phyloP scores from a whole-genome alignment of 37 sponge, comb jelly and placozoan genomes.

The Aplysina aerophoba region DNA sequence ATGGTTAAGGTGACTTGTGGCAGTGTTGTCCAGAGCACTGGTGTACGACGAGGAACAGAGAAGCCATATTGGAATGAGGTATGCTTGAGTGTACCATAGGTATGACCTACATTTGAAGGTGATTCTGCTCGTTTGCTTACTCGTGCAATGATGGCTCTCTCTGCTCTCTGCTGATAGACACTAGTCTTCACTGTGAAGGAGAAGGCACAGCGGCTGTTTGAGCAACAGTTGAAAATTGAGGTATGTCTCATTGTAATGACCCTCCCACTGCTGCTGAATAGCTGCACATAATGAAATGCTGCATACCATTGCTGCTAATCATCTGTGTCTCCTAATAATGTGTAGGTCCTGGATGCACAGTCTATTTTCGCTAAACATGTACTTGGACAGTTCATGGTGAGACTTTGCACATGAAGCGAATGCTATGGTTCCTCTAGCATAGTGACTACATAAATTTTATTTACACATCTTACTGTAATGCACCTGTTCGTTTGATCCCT shows the following conservation, averaged over 20 bases:
- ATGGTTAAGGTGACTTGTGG: conserved; percentile 83
- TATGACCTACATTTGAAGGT: too few species aligned
- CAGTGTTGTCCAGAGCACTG: conserved; percentile 68
- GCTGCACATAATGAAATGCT: not conserved
- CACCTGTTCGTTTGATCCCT: too few species aligned
- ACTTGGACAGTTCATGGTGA: conserved; percentile 93
- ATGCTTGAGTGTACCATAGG: not conserved
- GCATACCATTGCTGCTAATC: not conserved
- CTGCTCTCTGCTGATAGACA: conserved; percentile 40
- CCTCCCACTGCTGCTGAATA: too few species aligned
- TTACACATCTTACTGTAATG: too few species aligned
- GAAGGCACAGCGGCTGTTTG: conserved; percentile 84
- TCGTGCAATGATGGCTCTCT: too few species aligned
- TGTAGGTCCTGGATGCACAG: conserved; percentile 83
- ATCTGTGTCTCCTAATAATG: too few species aligned
- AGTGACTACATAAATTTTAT: too few species aligned
- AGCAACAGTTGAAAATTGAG: conserved; percentile 77
- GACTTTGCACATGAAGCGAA: not conserved
- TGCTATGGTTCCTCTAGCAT: too few species aligned
- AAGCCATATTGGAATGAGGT: conserved; percentile 94
- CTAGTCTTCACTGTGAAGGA: conserved; percentile 87
- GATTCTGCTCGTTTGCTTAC: too few species aligned
- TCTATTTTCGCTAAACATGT: conserved; percentile 79
- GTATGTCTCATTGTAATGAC: conserved; percentile 19
- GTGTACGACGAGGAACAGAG: conserved; percentile 82